Evolutionary conservation across 1,140 invertebrate species (phyloP).

Genomic region (Panagrolaimus sp.): DNA sequence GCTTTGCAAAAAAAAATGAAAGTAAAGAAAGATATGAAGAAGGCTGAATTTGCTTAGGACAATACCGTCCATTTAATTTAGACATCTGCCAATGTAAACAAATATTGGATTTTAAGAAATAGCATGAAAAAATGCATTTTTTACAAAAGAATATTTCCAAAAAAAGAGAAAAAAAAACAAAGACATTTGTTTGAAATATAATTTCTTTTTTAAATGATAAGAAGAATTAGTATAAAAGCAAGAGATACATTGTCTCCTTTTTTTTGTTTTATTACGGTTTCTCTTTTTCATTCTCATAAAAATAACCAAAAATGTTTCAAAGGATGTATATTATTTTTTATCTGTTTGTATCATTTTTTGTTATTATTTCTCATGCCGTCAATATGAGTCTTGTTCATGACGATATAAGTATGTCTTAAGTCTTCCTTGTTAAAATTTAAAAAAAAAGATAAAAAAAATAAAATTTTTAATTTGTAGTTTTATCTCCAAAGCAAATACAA

Average conservation of each 20-base stretch:
- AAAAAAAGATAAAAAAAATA: not conserved
- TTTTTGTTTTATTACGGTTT: too few species aligned
- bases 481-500: slow-evolving; percentile 1
- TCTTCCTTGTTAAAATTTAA: slow-evolving; percentile 6
- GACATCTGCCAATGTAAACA: not conserved
- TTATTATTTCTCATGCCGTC: not conserved
- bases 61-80: too few species aligned
- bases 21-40: too few species aligned
- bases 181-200: slow-evolving; percentile 1
- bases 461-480: not conserved
- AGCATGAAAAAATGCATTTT: slow-evolving; percentile 10
- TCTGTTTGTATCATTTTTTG: too few species aligned
- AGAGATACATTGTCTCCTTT: too few species aligned
- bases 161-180: not conserved
- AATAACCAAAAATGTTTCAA: not conserved
- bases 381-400: not conserved
- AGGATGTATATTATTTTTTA: not conserved
- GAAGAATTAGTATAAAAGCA: too few species aligned
- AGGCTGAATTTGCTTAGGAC: too few species aligned
- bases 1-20: too few species aligned
- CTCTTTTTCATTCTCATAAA: too few species aligned
- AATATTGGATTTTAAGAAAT: not conserved
- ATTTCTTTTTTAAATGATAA: not conserved
- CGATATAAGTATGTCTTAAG: slow-evolving; percentile 10
- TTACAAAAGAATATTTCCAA: not conserved